Evolutionary conservation across 2,888 invertebrate genomes (phyloP).

Genomic region (Trimorus sp.): DNA sequence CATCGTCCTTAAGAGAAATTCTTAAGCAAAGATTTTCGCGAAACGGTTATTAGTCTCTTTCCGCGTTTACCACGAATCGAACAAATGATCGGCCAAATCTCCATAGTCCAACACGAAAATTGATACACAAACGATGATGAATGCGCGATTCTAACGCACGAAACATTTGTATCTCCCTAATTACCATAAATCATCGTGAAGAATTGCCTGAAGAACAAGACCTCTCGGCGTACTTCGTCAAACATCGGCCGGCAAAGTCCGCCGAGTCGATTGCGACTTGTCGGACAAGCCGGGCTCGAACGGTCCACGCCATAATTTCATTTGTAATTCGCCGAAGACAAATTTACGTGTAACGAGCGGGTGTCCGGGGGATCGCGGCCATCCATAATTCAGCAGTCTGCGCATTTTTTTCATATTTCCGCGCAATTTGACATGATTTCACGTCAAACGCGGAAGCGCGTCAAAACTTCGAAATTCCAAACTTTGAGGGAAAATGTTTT

Average conservation of each 20-base stretch:
- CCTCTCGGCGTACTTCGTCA: constrained; percentile 21
- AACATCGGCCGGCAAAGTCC: constrained; percentile 34
- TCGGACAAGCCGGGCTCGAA: constrained; percentile 36
- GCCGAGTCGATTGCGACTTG: constrained; percentile 31
- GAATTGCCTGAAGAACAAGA: constrained; percentile 29
- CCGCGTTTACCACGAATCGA: too few relatives aligned
- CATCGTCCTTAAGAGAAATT: too few relatives aligned
- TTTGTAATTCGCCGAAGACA: constrained; percentile 48
- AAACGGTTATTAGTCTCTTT: too few relatives aligned
- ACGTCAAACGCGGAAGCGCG: too few relatives aligned
- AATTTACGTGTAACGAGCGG: constrained; percentile 31
- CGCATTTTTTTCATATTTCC: too few relatives aligned
- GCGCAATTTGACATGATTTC: too few relatives aligned
- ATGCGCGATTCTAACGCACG: constrained; percentile 6
- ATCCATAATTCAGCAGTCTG: constrained; percentile 24
- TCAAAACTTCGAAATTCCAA: too few relatives aligned
- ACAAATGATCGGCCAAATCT: too few relatives aligned
- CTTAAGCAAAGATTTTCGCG: too few relatives aligned
- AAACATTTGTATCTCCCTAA: constrained; percentile 16
- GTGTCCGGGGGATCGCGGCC: constrained; percentile 14
- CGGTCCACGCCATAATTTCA: constrained; percentile 43
- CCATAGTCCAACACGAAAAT: not conserved
- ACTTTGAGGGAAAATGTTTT: too few relatives aligned
- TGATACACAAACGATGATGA: constrained; percentile 1
- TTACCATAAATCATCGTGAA: constrained; percentile 33